These are phyloP conservation scores for Eudemis profundana DNA, from an alignment of 2,888 invertebrate species.

Conservation along the genomic window DNA sequence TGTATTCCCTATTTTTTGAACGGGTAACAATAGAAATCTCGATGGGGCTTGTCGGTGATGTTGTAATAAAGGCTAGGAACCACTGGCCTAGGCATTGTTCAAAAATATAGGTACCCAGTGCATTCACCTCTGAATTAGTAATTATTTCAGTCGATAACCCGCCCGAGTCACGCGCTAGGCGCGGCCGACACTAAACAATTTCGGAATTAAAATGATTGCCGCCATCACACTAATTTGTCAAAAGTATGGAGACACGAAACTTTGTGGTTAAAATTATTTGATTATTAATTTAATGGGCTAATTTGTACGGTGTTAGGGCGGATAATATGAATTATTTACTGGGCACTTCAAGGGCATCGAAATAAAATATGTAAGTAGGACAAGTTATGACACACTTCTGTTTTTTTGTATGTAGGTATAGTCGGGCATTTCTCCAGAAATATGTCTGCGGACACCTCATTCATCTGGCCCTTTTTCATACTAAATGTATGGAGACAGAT, in stretches of 20 bases:
- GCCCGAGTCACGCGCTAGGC: slow-evolving; percentile 8
- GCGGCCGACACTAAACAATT: slow-evolving; percentile 13
- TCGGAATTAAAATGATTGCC: slow-evolving; percentile 30
- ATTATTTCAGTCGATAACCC: slow-evolving; percentile 25
- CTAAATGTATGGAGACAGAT: too few species aligned
- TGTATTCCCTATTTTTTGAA: too few species aligned
- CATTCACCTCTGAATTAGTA: slow-evolving; percentile 13
- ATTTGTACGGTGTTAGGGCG: slow-evolving; percentile 14
- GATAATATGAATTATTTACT: slow-evolving; percentile 4
- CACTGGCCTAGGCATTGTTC: too few species aligned
- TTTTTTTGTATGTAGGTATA: background rate
- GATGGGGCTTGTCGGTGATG: too few species aligned
- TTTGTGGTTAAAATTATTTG: slow-evolving; percentile 9
- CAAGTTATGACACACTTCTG: background rate
- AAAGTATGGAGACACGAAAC: slow-evolving; percentile 20
- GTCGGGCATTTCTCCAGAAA: too few species aligned
- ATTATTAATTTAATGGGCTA: slow-evolving; percentile 20
- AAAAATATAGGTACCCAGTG: slow-evolving; percentile 13
- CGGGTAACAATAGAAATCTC: too few species aligned
- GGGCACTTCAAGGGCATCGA: background rate
- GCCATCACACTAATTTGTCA: slow-evolving; percentile 31
- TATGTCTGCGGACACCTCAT: too few species aligned
- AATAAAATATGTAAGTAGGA: background rate
- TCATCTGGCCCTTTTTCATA: too few species aligned
- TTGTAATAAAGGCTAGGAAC: too few species aligned